Evolutionary conservation across 2,797 vertebrate genomes (phyloP), one percentile per base, ranked within the genome.

Genomic region (Chelidonichthys spinosus): DNA sequence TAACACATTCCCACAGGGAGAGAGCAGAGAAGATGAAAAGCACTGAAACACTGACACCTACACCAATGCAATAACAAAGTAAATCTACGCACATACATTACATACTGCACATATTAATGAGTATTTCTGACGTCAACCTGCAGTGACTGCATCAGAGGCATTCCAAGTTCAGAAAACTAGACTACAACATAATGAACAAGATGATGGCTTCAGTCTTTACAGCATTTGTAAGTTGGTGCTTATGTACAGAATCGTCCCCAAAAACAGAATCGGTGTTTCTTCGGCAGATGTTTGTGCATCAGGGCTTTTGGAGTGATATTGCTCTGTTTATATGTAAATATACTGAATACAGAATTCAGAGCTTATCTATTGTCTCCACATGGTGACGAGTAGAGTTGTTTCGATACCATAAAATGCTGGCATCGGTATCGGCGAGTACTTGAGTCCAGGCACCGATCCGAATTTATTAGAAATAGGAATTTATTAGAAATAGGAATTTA

Each of bases 1-100:
- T 55, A 85, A 83, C 78, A 55, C 59, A 66, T 42, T 70, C 83
- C 85, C 73, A 63, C 53, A 74, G 84, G 87, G 59, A 64, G 63
- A 68, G 53, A 63, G 54, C 54, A 50, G 14, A 55, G 33, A 52
- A 80, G 74, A 84, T 79, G 73, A 86, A 89, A 82, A 81, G 63
- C 52, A 54, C 11, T 5, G 33, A 55, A 74, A 69, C 35, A 75
- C 49, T 78, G 37, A 72, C 58, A 70, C 47, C 39, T 76, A 72
- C 32, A 62, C 17, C 9, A 43, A 50, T 46, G 47, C 42, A 9
- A 56, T 59, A 52, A 53, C 17, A 74, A 69, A 73, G 71, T 33
- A 17, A 69, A 40, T 64, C 15, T 42, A 63, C 32, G 74, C 36
- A 75, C 32, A 71, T 63, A 35, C 5, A 56, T 56, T 39, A 61